Evolutionary conservation across 2,113 vertebrate genomes (phyloP).

Genomic region (Chlorodrepanis virens): DNA sequence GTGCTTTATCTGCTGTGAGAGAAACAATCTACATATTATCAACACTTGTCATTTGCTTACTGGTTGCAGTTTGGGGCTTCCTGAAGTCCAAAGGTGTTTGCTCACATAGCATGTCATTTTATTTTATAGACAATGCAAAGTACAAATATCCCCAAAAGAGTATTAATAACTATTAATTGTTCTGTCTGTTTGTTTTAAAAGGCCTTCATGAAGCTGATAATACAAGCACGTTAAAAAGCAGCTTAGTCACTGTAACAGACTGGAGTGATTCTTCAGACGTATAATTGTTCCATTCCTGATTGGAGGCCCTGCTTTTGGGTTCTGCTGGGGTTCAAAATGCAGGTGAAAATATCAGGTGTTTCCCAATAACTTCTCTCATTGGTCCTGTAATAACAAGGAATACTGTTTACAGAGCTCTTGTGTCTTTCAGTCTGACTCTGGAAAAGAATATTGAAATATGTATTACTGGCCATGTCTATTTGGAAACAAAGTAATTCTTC

Average conservation of each 20-base stretch:
- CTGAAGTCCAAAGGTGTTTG: not conserved
- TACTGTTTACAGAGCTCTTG: not conserved
- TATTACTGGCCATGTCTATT: not conserved
- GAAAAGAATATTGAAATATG: not conserved
- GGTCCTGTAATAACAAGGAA: not conserved
- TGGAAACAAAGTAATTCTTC: not conserved
- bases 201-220: conserved; percentile 80
- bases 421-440: not conserved
- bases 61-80: not conserved
- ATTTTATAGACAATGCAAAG: not conserved
- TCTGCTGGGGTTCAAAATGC: not conserved
- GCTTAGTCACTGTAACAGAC: conserved; percentile 81
- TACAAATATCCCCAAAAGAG: not conserved
- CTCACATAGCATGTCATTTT: not conserved
- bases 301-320: not conserved
- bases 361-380: not conserved
- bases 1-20: not conserved
- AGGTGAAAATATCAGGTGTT: not conserved
- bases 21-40: not conserved
- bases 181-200: conserved; percentile 40
- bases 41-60: not conserved
- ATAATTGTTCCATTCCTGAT: not conserved
- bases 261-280: conserved; percentile 86
- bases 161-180: not conserved
- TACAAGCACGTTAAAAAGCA: conserved; percentile 86